A percentile compares a stretch with the other conserved stretches of the same genome.
phyloP scores from a whole-genome alignment of 2,888 invertebrate genomes.

The Epiblema foenella region DNA sequence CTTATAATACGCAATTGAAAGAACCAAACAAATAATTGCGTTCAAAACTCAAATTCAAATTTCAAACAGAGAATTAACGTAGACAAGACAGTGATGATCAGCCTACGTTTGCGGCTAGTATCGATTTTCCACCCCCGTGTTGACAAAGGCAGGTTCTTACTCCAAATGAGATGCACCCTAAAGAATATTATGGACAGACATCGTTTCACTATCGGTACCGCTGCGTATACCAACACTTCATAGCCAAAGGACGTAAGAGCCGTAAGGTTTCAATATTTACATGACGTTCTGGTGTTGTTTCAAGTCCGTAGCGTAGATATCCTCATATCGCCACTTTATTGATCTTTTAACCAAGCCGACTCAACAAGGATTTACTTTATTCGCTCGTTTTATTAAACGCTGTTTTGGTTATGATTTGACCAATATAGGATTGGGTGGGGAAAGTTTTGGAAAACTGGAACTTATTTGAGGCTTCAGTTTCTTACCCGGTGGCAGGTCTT shows the following conservation, averaged over 20 bases:
- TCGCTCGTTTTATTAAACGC: slow-evolving; percentile 46
- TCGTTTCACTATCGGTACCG: slow-evolving; percentile 74
- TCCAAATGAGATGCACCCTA: slow-evolving; percentile 85
- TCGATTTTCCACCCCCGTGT: slow-evolving; percentile 84
- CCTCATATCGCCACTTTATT: slow-evolving; percentile 75
- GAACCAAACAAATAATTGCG: slow-evolving; percentile 21
- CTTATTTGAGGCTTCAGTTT: neutral
- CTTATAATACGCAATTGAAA: neutral
- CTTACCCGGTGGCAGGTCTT: no score
- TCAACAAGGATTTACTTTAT: slow-evolving; percentile 51
- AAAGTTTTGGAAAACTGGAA: neutral
- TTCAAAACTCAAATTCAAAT: slow-evolving; percentile 45
- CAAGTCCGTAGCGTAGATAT: slow-evolving; percentile 57
- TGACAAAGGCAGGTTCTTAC: slow-evolving; percentile 85
- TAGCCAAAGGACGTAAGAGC: neutral
- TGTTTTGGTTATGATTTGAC: slow-evolving; percentile 42
- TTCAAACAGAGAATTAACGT: slow-evolving; percentile 69
- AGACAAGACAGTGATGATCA: slow-evolving; percentile 73
- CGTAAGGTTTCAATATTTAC: neutral
- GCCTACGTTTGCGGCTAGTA: slow-evolving; percentile 73
- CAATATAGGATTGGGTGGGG: neutral
- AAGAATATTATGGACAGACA: slow-evolving; percentile 85
- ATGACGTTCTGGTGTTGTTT: neutral
- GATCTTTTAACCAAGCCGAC: slow-evolving; percentile 68
- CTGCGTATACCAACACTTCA: slow-evolving; percentile 53